Evolutionary conservation across 2,113 vertebrate genomes (phyloP).

Genomic region (Xiphophorus hellerii): DNA sequence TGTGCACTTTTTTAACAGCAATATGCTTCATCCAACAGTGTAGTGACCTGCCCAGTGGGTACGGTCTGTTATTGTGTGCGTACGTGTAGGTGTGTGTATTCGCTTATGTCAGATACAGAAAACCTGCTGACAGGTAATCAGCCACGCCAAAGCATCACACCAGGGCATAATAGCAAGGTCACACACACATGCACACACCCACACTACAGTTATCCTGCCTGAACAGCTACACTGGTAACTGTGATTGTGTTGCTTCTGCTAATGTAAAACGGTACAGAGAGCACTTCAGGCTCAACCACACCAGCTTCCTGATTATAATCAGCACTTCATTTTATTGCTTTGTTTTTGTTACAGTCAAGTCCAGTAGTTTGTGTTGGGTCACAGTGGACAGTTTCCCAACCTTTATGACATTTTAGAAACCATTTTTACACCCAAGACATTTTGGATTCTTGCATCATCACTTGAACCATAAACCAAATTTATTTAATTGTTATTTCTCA

Average conservation of each 20-base stretch:
- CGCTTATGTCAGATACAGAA: slow-evolving; percentile 55
- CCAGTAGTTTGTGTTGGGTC: neutral
- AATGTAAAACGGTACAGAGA: slow-evolving; percentile 44
- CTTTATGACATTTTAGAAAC: too few relatives aligned
- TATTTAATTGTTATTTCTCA: neutral
- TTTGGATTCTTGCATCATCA: neutral
- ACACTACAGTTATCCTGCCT: slow-evolving; percentile 51
- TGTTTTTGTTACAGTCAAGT: neutral
- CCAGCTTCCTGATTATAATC: neutral
- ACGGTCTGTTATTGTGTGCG: slow-evolving; percentile 53
- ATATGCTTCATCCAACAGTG: slow-evolving; percentile 57
- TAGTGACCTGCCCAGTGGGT: slow-evolving; percentile 62
- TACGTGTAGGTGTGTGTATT: slow-evolving; percentile 14
- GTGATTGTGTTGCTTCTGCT: slow-evolving; percentile 61
- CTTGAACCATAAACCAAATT: neutral
- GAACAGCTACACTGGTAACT: slow-evolving; percentile 54
- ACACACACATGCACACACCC: slow-evolving; percentile 21
- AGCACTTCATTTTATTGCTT: neutral
- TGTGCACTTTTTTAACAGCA: slow-evolving; percentile 51
- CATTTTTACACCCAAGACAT: neutral
- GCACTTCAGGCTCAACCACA: slow-evolving; percentile 19
- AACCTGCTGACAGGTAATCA: slow-evolving; percentile 82
- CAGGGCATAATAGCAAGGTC: slow-evolving; percentile 71
- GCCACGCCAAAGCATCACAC: slow-evolving; percentile 67
- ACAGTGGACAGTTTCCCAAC: neutral